phyloP scores from a whole-genome alignment of 2,113 vertebrate genomes.

The Polypterus senegalus region DNA sequence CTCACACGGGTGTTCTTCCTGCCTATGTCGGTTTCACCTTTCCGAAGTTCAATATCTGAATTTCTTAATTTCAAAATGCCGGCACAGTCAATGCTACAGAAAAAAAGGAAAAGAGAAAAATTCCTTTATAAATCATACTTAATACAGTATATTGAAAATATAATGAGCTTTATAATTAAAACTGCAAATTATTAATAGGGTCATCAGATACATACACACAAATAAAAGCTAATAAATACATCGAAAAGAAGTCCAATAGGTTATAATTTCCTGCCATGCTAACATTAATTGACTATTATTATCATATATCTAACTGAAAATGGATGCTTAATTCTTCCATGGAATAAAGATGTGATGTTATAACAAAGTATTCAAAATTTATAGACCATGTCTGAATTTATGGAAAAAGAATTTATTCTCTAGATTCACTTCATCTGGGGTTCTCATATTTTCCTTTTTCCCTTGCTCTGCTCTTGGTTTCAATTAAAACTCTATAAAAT shows the following conservation, averaged over 20 bases:
- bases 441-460: conserved; percentile 26
- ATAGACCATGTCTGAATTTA: conserved; percentile 11
- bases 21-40: conserved; percentile 95
- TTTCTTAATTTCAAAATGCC: conserved; percentile 95
- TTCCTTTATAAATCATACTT: neutral
- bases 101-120: conserved; percentile 8
- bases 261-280: neutral
- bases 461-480: conserved; percentile 23
- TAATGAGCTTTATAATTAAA: neutral
- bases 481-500: conserved; percentile 28
- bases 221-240: conserved; percentile 11
- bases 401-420: conserved; percentile 18
- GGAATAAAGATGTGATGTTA: conserved; percentile 1
- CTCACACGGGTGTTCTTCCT: conserved; percentile 94
- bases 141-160: neutral
- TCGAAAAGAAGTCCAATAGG: neutral
- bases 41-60: conserved; percentile 95
- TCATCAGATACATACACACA: conserved; percentile 17
- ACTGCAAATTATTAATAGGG: too few species aligned
- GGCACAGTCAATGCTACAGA: conserved; percentile 84
- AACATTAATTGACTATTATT: neutral
- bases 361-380: conserved; percentile 5
- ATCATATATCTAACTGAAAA: neutral
- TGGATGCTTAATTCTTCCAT: neutral
- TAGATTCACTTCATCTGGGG: conserved; percentile 19